These are phyloP conservation scores for Hephaestus fuliginosus DNA, from an alignment of 2,797 vertebrate species.

Conservation along the genomic window DNA sequence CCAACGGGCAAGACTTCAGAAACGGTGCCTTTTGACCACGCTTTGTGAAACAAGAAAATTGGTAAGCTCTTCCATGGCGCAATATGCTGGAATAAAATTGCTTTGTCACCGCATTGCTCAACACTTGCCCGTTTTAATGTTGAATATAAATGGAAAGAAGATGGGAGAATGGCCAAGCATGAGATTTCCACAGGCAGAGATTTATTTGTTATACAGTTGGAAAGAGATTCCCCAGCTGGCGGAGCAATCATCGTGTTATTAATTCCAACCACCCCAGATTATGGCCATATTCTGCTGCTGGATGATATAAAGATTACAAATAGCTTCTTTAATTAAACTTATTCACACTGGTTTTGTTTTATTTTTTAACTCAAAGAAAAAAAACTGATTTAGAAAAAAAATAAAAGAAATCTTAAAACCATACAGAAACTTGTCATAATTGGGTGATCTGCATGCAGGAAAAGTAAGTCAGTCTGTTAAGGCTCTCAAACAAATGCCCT, in stretches of 20 bases:
- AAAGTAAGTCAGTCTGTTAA: not conserved
- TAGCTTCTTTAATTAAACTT: constrained; percentile 8
- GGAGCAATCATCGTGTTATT: constrained; percentile 9
- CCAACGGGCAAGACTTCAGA: constrained; percentile 16
- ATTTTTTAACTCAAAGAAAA: not conserved
- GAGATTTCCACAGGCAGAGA: constrained; percentile 5
- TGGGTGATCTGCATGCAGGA: constrained; percentile 4
- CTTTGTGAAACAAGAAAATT: constrained; percentile 34
- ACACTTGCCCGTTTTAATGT: constrained; percentile 21
- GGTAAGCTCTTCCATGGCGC: not conserved
- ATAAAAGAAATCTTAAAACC: not conserved
- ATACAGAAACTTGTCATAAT: not conserved
- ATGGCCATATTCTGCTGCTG: constrained; percentile 3
- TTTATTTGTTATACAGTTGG: not conserved
- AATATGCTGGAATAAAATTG: constrained; percentile 2
- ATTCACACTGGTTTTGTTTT: not conserved
- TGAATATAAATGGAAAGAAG: constrained; percentile 34
- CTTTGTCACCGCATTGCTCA: constrained; percentile 16
- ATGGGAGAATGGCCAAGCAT: constrained; percentile 18
- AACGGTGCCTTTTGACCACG: not conserved
- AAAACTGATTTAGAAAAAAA: not conserved
- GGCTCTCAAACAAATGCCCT: constrained; percentile 30
- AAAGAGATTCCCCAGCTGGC: constrained; percentile 6
- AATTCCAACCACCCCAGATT: not conserved
- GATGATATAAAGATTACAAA: constrained; percentile 5